Conservation (phyloP, 2,113 vertebrate species). For the Pomatostomus ruficeps region DNA sequence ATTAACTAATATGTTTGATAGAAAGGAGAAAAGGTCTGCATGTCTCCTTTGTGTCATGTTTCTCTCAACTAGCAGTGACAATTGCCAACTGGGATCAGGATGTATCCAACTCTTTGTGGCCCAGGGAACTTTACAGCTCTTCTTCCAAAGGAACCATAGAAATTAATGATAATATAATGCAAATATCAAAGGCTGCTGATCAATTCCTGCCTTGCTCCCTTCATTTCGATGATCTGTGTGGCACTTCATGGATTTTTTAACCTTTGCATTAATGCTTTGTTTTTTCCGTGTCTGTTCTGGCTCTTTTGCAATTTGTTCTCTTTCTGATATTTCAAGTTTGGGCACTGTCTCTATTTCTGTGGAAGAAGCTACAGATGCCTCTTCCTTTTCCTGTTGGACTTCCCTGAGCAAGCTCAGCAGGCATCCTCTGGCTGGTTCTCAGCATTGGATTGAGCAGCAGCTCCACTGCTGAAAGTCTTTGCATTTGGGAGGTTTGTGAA, state of each 20-base stretch:
- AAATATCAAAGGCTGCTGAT: background rate
- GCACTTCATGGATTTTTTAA: background rate
- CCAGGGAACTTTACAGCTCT: background rate
- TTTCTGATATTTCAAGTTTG: background rate
- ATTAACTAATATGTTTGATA: background rate
- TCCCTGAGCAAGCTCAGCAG: background rate
- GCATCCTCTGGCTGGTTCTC: background rate
- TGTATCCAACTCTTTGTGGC: background rate
- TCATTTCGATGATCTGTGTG: background rate
- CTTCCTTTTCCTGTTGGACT: background rate
- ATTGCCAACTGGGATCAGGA: background rate
- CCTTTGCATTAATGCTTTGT: background rate
- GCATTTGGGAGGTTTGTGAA: background rate
- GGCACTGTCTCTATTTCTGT: background rate
- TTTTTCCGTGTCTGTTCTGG: background rate
- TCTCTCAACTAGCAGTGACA: background rate
- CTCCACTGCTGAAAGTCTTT: background rate
- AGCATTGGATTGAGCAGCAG: background rate
- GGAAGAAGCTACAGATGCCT: background rate
- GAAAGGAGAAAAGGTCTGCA: background rate
- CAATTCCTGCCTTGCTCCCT: background rate
- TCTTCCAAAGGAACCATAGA: background rate
- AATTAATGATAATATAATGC: background rate
- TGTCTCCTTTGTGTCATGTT: background rate
- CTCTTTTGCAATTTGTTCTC: background rate